Conservation (phyloP, 2,888 invertebrate species). For the Nyleta sp. region DNA sequence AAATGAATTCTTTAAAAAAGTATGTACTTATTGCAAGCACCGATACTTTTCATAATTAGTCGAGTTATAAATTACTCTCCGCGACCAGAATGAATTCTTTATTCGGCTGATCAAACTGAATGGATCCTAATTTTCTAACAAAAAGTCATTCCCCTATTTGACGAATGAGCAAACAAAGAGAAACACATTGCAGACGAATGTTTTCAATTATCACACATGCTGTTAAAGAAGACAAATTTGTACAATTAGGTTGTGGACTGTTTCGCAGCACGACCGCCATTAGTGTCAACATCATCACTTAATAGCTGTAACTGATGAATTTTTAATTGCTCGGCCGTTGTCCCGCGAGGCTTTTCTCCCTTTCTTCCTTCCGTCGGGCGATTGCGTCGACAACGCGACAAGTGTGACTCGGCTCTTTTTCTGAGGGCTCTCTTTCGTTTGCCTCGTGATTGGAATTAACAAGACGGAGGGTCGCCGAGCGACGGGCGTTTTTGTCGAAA, state of each 20-base stretch:
- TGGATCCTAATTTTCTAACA: neutral
- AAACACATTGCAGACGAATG: constrained; percentile 28
- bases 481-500: neutral
- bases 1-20: too few species aligned
- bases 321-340: constrained; percentile 56
- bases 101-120: neutral
- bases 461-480: constrained; percentile 36
- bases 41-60: too few species aligned
- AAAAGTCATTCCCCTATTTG: neutral
- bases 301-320: constrained; percentile 55
- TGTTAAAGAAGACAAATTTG: constrained; percentile 45
- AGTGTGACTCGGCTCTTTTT: constrained; percentile 64
- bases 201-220: constrained; percentile 37
- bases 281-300: constrained; percentile 55
- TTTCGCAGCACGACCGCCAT: constrained; percentile 31
- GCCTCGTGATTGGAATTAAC: constrained; percentile 63
- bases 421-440: constrained; percentile 55
- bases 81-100: too few species aligned
- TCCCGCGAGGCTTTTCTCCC: constrained; percentile 50
- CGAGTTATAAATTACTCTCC: too few species aligned
- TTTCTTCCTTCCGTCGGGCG: constrained; percentile 29
- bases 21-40: too few species aligned
- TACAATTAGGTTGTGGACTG: constrained; percentile 39
- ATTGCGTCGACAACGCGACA: constrained; percentile 51
- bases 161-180: neutral